phyloP scores from a whole-genome alignment of 2,797 vertebrate species.

The Sphenodon punctatus region DNA sequence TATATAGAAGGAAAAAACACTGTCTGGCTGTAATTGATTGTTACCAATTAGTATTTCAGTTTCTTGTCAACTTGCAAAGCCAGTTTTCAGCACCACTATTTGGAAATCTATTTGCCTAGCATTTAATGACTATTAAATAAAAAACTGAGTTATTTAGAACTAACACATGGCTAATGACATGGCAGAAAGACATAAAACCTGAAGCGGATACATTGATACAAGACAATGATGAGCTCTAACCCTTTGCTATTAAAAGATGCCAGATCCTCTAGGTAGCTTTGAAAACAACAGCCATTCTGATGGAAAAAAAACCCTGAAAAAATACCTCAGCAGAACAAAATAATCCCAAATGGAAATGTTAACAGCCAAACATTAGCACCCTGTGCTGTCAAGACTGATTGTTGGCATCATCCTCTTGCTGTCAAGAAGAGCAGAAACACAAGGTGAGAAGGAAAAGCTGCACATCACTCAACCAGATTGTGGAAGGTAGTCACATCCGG shows the following conservation, averaged over 20 bases:
- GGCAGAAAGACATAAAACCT: not conserved
- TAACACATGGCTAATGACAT: not conserved
- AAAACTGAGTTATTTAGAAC: not conserved
- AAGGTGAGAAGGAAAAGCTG: not conserved
- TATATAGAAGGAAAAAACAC: not conserved
- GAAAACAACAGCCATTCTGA: not conserved
- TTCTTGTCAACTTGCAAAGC: not conserved
- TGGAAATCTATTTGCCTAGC: not conserved
- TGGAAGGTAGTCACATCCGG: not conserved
- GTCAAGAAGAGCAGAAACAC: not conserved
- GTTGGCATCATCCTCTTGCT: no score
- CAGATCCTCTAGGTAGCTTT: not conserved
- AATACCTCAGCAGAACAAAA: not conserved
- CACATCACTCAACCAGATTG: not conserved
- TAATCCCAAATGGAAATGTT: not conserved
- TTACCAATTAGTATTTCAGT: not conserved
- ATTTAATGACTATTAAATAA: no score
- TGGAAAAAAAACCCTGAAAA: not conserved
- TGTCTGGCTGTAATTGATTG: not conserved
- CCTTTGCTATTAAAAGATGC: no score
- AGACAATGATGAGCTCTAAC: no score
- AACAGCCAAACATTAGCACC: not conserved
- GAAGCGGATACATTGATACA: not conserved
- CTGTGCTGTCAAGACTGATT: not conserved
- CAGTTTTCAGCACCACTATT: not conserved